Evolutionary conservation across 2,888 invertebrate species (phyloP), one percentile per base, ranked within the genome.

Genomic region (Troides helena): DNA sequence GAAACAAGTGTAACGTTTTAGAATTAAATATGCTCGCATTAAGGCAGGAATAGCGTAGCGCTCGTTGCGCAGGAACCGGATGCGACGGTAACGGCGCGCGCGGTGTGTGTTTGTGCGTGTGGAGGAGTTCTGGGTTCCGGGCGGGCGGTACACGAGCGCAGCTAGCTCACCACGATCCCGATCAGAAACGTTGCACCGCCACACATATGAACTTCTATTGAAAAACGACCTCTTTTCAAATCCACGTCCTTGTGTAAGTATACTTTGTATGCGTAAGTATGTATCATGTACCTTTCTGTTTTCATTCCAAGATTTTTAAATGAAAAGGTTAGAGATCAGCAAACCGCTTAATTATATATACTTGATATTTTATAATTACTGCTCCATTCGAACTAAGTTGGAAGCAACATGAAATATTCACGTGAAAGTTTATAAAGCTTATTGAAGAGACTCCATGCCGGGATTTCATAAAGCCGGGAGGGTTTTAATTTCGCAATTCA

Each of bases 1-100:
- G 14, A 1, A 65, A 57, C 62, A 59, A 62, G 58, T 60, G 36
- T 59, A 63, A 57, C 59, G 59, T 53, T 60, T 70, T 62, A 39
- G 50, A 70, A 58, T 66, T 66, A 62, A 66, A 70, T 63, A 67
- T 43, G 61, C 62, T 61, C 6, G 12, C 30, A 30, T 3, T 30
- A 30, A 30, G 30, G 30, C 30, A 30, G 30, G 30, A 3, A 5
- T 30, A 3, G 30, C 30, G 30, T 30, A 36, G 58, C 25, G 66
- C 60, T 18, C 58, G 59, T 59, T 43, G 58, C 14, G 17, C 21
- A 12, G 30, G 30, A 62, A 68, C 59, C n/a, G 68, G 58, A 68
- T 46, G 46, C 62, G 43, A 0, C 61, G 57, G 30, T 30, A 62
- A 10, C 25, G 14, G 12, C 43, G 23, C 21, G 12, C 43, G 23